These are phyloP conservation scores for Oncorhynchus gorbuscha DNA, from an alignment of 2,113 vertebrate genomes.

Conservation along the genomic window DNA sequence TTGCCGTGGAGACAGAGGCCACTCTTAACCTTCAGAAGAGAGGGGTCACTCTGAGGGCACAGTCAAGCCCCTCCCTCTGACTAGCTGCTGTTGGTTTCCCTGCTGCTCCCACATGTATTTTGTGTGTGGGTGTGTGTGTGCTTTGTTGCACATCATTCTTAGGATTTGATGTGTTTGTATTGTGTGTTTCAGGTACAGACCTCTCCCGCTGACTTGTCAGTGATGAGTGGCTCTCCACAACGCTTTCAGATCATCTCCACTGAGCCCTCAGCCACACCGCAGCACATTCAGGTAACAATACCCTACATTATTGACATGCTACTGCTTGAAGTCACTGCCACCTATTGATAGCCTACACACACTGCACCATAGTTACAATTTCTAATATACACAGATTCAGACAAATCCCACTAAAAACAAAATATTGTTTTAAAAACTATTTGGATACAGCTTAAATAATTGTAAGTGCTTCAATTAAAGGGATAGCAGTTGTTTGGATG, in stretches of 20 bases:
- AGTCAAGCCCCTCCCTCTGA: slow-evolving; percentile 49
- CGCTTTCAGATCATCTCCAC: slow-evolving; percentile 92
- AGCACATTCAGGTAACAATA: slow-evolving; percentile 92
- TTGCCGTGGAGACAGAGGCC: slow-evolving; percentile 63
- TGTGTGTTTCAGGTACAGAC: slow-evolving; percentile 71
- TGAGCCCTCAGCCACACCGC: slow-evolving; percentile 85
- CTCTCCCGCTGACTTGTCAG: slow-evolving; percentile 78
- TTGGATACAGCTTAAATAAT: background rate
- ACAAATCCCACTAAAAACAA: background rate
- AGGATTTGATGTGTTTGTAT: slow-evolving; percentile 2
- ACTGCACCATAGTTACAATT: background rate
- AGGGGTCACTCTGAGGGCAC: slow-evolving; percentile 63
- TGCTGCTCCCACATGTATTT: slow-evolving; percentile 14
- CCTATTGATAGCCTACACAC: slow-evolving; percentile 64
- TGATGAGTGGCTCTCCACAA: slow-evolving; percentile 91
- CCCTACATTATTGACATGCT: slow-evolving; percentile 77
- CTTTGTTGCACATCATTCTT: background rate
- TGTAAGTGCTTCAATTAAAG: background rate
- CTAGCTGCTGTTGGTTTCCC: background rate
- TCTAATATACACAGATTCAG: background rate
- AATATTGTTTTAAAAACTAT: background rate
- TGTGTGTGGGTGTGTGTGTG: background rate
- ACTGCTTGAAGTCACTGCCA: slow-evolving; percentile 8
- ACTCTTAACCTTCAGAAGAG: slow-evolving; percentile 72
- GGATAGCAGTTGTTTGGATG: background rate